Percentiles rank a stretch among this genome's conserved stretches.
phyloP scores from a whole-genome alignment of 2,797 vertebrate species.

The Sciurus vulgaris region DNA sequence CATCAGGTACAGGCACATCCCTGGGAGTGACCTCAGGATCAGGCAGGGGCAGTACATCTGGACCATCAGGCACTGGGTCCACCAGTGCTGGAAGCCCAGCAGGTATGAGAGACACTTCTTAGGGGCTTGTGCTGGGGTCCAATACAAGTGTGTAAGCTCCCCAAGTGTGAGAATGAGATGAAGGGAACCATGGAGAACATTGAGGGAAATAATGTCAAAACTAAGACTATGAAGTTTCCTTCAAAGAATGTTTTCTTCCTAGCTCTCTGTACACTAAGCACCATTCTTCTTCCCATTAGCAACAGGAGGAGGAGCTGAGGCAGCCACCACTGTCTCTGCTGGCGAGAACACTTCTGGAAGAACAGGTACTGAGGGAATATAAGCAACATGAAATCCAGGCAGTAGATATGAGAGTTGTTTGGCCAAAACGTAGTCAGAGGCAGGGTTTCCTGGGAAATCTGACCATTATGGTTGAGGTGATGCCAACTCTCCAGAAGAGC shows the following conservation, averaged over 20 bases:
- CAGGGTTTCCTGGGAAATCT: neutral
- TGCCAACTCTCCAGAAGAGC: neutral
- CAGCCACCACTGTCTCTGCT: neutral
- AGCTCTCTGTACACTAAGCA: neutral
- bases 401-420: neutral
- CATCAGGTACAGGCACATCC: fast-evolving
- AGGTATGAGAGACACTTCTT: neutral
- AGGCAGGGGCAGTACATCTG: neutral
- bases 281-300: neutral
- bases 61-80: neutral
- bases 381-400: neutral
- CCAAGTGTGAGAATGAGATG: neutral
- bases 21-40: neutral
- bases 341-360: neutral
- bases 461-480: neutral
- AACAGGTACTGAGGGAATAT: neutral
- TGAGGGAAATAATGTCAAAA: neutral
- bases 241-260: neutral
- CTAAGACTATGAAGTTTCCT: neutral
- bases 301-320: neutral
- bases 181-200: neutral
- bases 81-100: neutral
- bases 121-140: no score
- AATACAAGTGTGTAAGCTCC: no score
- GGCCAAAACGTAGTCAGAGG: neutral